Conservation (phyloP, 2,113 vertebrate species). For the Tupaia tana region DNA sequence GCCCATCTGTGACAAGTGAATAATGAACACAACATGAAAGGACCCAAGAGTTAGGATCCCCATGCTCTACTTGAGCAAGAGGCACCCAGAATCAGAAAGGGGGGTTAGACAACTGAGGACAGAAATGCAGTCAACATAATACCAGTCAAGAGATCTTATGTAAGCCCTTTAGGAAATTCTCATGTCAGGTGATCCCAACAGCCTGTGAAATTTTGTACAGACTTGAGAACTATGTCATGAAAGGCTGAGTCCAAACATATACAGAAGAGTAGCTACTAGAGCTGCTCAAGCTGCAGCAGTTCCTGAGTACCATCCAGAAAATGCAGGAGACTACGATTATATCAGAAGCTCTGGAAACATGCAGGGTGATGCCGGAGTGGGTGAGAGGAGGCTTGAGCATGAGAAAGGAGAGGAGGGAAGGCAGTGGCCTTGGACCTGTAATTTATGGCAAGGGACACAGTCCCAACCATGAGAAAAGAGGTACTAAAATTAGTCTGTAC, state of each 20-base stretch:
- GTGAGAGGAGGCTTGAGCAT: too few relatives aligned
- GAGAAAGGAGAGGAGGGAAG: background rate
- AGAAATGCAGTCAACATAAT: background rate
- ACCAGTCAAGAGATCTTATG: background rate
- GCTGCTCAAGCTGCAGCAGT: background rate
- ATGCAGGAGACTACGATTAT: background rate
- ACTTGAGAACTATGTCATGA: background rate
- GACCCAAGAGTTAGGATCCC: background rate
- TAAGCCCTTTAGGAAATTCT: background rate
- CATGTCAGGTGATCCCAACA: background rate
- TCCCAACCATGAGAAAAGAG: background rate
- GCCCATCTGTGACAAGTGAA: background rate
- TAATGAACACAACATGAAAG: background rate
- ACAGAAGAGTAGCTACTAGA: background rate
- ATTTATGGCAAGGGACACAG: background rate
- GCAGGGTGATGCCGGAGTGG: too few relatives aligned
- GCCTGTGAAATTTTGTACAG: background rate
- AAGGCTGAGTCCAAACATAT: background rate
- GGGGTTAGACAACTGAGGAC: background rate
- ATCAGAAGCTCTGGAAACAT: background rate
- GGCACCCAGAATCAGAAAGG: background rate
- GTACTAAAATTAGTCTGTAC: background rate
- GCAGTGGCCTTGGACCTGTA: background rate
- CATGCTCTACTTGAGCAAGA: background rate
- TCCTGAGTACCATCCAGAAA: background rate